A percentile compares a stretch with the other conserved stretches of the same genome.
Evolutionary conservation across 2,888 invertebrate species (phyloP).

Genomic region (Nomada ferruginata): DNA sequence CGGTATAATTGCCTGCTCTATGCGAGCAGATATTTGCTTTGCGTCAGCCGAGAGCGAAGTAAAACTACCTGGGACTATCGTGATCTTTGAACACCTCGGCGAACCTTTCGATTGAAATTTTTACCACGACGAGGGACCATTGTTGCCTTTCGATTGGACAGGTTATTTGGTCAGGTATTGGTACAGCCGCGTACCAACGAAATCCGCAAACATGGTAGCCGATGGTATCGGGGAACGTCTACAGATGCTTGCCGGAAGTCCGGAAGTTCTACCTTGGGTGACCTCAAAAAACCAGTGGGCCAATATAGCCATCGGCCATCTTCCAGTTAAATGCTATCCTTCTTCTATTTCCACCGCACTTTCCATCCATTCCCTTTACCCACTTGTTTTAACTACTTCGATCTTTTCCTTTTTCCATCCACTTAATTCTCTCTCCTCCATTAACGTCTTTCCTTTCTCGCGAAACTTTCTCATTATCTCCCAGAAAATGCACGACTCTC

Average conservation of each 20-base stretch:
- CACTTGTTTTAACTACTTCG: background rate
- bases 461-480: constrained; percentile 72
- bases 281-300: constrained; percentile 57
- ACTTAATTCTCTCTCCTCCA: constrained; percentile 58
- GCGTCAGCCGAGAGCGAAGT: background rate
- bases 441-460: constrained; percentile 65
- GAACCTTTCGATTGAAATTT: background rate
- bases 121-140: background rate
- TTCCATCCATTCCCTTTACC: background rate
- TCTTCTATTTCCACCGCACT: constrained; percentile 27
- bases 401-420: background rate
- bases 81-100: background rate
- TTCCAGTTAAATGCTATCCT: constrained; percentile 58
- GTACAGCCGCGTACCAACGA: constrained; percentile 24
- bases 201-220: background rate
- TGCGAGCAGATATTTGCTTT: background rate
- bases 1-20: constrained; percentile 8
- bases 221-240: constrained; percentile 1
- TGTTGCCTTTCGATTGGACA: constrained; percentile 59
- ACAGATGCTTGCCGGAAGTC: constrained; percentile 30
- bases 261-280: constrained; percentile 66
- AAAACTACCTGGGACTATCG: background rate
- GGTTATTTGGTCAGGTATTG: constrained; percentile 46
- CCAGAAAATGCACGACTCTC: constrained; percentile 59
- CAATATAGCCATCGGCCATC: constrained; percentile 57